A percentile compares a stretch with the other conserved stretches of the same genome.
Evolutionary conservation across 1,140 invertebrate genomes (phyloP).

Genomic region (Pogonomyrmex californicus): DNA sequence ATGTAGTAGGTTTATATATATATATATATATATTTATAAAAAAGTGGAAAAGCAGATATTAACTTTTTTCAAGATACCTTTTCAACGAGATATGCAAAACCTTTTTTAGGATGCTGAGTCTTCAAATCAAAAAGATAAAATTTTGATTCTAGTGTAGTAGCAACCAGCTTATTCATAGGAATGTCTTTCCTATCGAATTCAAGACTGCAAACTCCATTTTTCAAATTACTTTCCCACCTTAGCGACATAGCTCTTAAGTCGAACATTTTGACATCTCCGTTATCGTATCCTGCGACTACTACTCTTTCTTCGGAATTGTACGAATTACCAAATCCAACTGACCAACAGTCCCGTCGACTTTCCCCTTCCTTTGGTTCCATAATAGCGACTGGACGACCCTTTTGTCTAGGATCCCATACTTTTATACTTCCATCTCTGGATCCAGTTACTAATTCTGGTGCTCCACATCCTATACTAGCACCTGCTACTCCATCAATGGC

Average conservation of each 20-base stretch:
- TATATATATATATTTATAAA: background rate
- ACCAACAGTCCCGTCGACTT: conserved; percentile 93
- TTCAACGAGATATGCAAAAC: conserved; percentile 93
- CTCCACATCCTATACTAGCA: conserved; percentile 93
- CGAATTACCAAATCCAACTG: conserved; percentile 95
- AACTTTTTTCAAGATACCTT: conserved; percentile 86
- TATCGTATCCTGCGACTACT: conserved; percentile 97
- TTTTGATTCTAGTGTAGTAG: conserved; percentile 97
- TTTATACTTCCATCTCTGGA: conserved; percentile 97
- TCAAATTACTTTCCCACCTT: conserved; percentile 96
- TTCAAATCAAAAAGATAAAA: conserved; percentile 96
- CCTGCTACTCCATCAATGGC: conserved; percentile 97
- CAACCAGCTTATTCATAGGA: conserved; percentile 97
- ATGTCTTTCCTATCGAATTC: conserved; percentile 98
- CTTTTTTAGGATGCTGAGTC: conserved; percentile 95
- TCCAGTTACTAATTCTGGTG: conserved; percentile 97
- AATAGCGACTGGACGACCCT: conserved; percentile 94
- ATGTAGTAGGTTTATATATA: conserved; percentile 68
- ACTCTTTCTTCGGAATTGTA: conserved; percentile 94
- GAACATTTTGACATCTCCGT: conserved; percentile 98
- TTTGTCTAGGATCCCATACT: conserved; percentile 98
- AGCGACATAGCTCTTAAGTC: conserved; percentile 95
- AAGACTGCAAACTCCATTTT: conserved; percentile 96
- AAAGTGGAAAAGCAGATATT: conserved; percentile 3
- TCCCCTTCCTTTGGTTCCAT: conserved; percentile 93